Conservation (phyloP, 2,113 vertebrate species). For the Felis chaus region DNA sequence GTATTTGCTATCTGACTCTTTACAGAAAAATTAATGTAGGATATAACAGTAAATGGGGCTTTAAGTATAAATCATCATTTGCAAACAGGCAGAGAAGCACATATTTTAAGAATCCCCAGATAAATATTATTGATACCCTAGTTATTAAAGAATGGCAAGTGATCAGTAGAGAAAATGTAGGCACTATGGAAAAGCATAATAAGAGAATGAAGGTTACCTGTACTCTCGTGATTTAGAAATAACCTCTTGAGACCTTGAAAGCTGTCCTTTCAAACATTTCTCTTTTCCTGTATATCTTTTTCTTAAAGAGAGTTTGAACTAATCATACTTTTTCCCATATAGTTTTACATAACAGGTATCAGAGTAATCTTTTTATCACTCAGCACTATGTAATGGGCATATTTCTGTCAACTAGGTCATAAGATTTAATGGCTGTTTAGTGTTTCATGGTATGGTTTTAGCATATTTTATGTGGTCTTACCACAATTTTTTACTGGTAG, state of each 20-base stretch:
- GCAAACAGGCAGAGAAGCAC: neutral
- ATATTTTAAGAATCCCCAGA: neutral
- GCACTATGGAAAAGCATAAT: neutral
- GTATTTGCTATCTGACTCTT: neutral
- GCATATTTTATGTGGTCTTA: neutral
- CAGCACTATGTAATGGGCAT: neutral
- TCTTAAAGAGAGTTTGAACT: neutral
- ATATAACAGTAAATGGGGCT: neutral
- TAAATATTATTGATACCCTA: neutral
- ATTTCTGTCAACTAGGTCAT: neutral
- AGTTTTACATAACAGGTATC: neutral
- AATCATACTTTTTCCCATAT: neutral
- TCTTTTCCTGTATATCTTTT: neutral
- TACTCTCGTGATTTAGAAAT: neutral
- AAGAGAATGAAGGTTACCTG: neutral
- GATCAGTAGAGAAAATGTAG: neutral
- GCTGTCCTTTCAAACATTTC: neutral
- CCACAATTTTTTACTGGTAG: neutral
- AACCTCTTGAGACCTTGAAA: slow-evolving; percentile 19
- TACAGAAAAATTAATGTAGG: neutral
- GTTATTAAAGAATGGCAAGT: neutral
- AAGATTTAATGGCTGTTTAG: neutral
- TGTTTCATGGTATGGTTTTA: neutral
- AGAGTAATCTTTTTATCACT: neutral
- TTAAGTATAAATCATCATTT: neutral